Conservation (phyloP, 1,140 invertebrate genomes). For the Stenopsyche tienmushanensis region DNA sequence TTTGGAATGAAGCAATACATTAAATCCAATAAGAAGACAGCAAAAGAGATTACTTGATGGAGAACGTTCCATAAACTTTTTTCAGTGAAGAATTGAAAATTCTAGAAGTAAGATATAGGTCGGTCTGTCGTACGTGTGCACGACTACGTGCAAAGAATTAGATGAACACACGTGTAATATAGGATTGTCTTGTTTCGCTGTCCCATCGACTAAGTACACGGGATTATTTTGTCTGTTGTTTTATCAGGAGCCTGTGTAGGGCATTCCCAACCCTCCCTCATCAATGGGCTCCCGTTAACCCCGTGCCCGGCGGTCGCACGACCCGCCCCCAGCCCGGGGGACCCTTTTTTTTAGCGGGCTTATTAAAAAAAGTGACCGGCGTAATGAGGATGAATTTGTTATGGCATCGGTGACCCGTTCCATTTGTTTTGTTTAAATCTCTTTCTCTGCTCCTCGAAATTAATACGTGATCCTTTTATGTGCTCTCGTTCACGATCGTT, state of each 20-base stretch:
- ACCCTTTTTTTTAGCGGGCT: conserved; percentile 30
- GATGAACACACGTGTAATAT: not conserved
- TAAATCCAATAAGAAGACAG: no score
- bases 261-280: not conserved
- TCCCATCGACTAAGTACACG: conserved; percentile 32
- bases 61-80: no score
- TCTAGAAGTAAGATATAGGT: no score
- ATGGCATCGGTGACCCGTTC: conserved; percentile 33
- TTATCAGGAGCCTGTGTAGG: conserved; percentile 33
- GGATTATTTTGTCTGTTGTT: conserved; percentile 41
- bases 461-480: conserved; percentile 25
- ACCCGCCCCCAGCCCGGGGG: not conserved
- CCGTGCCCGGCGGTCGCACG: not conserved
- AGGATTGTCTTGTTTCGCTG: not conserved
- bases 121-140: no score
- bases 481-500: conserved; percentile 8
- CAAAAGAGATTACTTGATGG: no score
- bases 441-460: conserved; percentile 9
- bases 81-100: no score
- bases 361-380: conserved; percentile 39
- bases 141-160: not conserved
- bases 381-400: conserved; percentile 40
- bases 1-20: no score
- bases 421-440: conserved; percentile 28
- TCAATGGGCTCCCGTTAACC: not conserved